Evolutionary conservation across 2,797 vertebrate species (phyloP), one percentile per base, ranked within the genome.

Genomic region (Silurus lanzhouensis): DNA sequence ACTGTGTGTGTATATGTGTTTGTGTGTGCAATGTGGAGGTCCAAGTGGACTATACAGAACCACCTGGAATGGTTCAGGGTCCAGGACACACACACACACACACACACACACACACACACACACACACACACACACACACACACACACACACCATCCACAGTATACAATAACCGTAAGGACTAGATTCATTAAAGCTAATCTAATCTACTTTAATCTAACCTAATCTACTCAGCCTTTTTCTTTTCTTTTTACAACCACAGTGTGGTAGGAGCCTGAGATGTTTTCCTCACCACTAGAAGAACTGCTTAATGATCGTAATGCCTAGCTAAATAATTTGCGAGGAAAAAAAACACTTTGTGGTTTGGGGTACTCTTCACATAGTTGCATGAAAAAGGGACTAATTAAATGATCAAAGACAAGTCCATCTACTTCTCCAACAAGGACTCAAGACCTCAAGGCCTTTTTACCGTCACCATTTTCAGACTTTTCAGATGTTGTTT

Each of bases 1-100:
- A 91, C 89, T 87, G 89, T 89, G 83, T 81, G 44, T 57, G 72
- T 88, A 83, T 84, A 88, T 91, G 91, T 92, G 87, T 19, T 7
- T 52, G 48, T 87, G 89, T 91, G 91, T 92, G 87, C 15, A 89
- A 67, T 80, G 87, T 80, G 87, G 90, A 64, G 72, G 86, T 67
- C 86, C 68, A 85, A 91, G 44, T 55, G 71, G 48, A 6, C 8
- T 13, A 55, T 74, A 55, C 71, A 15, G 13, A n/a, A 74, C 48
- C 46, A 74, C n/a, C 25, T 58, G 52, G 74, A 58, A 76, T 76
- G 52, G 52, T 76, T 76, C 25, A 76, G 25, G 1, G 1, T 38
- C 55, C 19, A 1, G 55, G 60, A 63, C n/a, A n/a, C 20, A 55
- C 67, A 79, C 81, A 68, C 31, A 52, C 57, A 83, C 31, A 63